Conservation (phyloP, 2,888 invertebrate genomes). For the Philonicus albiceps region DNA sequence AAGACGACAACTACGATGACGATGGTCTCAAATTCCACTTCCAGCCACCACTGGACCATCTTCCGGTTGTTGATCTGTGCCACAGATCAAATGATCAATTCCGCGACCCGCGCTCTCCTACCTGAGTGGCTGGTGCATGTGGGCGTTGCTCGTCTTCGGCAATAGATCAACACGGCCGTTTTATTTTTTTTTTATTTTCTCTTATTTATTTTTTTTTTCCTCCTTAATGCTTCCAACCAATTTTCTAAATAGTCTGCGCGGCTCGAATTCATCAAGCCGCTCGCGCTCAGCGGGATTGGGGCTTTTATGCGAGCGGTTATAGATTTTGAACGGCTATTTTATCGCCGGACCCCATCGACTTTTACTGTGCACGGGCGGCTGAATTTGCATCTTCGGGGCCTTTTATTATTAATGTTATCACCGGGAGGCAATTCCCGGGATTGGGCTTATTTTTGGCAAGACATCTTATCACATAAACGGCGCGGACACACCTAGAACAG, state of each 20-base stretch:
- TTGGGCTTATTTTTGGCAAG: neutral
- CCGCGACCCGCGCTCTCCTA: neutral
- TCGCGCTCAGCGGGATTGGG: neutral
- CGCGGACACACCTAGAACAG: neutral
- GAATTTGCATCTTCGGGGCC: neutral
- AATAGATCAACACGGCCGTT: neutral
- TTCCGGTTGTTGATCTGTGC: neutral
- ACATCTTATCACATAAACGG: neutral
- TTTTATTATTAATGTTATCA: neutral
- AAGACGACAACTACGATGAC: neutral
- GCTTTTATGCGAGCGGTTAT: neutral
- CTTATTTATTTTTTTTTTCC: neutral
- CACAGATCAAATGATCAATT: neutral
- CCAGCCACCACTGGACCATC: neutral
- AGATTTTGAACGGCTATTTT: neutral
- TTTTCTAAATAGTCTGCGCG: neutral
- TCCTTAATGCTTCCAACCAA: neutral
- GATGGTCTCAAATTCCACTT: neutral
- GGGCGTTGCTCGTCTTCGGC: conserved; percentile 22
- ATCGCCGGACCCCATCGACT: neutral
- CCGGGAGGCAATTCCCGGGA: neutral
- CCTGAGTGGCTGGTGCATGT: neutral
- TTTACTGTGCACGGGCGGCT: neutral
- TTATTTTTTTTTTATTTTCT: neutral
- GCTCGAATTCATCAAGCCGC: neutral